Evolutionary conservation across 2,888 invertebrate species (phyloP).

Genomic region (Drosophila subquinaria): DNA sequence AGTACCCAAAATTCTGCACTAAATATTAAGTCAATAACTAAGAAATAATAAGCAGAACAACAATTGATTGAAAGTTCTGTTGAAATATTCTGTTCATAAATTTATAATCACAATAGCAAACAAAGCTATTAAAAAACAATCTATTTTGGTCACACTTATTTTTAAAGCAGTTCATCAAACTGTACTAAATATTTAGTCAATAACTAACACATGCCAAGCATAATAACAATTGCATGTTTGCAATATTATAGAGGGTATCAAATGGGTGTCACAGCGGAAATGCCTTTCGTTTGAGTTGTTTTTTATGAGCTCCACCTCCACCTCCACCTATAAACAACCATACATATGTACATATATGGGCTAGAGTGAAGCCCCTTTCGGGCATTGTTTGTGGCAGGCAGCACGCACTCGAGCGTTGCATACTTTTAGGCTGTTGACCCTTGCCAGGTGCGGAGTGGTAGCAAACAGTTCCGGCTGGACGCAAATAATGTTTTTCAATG

Average conservation of each 20-base stretch:
- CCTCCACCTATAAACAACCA: not conserved
- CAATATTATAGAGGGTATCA: slow-evolving; percentile 23
- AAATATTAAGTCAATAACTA: not conserved
- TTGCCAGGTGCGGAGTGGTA: not conserved
- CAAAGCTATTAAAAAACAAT: not conserved
- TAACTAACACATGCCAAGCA: not conserved
- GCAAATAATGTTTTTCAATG: slow-evolving; percentile 56
- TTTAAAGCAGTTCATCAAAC: not conserved
- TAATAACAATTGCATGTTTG: slow-evolving; percentile 1
- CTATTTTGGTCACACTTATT: not conserved
- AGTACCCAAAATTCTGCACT: too few relatives aligned
- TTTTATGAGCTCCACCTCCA: not conserved
- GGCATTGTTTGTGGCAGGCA: slow-evolving; percentile 50
- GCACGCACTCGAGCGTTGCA: slow-evolving; percentile 66
- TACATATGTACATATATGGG: not conserved
- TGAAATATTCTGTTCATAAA: not conserved
- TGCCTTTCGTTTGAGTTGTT: slow-evolving; percentile 15
- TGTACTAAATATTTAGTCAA: slow-evolving; percentile 10
- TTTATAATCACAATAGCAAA: not conserved
- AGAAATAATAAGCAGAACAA: too few relatives aligned
- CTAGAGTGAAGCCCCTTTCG: slow-evolving; percentile 45
- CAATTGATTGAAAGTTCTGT: not conserved
- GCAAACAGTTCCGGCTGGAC: slow-evolving; percentile 1
- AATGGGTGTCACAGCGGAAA: slow-evolving; percentile 15
- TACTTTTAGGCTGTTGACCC: slow-evolving; percentile 82